A percentile compares a stretch with the other conserved stretches of the same genome.
These are phyloP conservation scores for Diaperis boleti DNA, from an alignment of 2,888 invertebrate genomes.

Conservation along the genomic window DNA sequence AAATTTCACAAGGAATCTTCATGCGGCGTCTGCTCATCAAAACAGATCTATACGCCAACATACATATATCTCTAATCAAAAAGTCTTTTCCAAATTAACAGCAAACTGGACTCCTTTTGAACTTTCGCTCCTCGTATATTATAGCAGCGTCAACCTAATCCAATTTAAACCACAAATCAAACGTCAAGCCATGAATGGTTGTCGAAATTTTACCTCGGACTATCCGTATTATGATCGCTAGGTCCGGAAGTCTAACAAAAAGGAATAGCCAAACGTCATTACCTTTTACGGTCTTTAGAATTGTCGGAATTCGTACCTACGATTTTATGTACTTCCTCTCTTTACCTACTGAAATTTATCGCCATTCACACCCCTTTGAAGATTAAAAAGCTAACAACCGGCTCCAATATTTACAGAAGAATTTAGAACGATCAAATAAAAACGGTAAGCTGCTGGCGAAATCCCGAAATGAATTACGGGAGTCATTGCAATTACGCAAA, in stretches of 20 bases:
- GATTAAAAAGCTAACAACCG: conserved; percentile 43
- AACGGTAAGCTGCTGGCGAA: conserved; percentile 37
- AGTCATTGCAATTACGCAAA: conserved; percentile 23
- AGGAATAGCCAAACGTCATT: conserved; percentile 42
- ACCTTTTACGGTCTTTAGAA: conserved; percentile 39
- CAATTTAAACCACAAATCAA: conserved; percentile 40
- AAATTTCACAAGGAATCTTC: no score
- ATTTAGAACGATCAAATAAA: conserved; percentile 42
- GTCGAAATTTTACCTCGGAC: conserved; percentile 28
- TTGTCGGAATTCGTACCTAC: conserved; percentile 40
- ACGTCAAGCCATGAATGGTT: conserved; percentile 38
- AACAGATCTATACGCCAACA: no score
- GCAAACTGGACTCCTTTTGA: no score
- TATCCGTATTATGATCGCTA: conserved; percentile 16
- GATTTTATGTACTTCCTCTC: conserved; percentile 45
- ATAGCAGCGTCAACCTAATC: conserved; percentile 4
- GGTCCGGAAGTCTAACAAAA: conserved; percentile 42
- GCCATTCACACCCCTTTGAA: conserved; percentile 38
- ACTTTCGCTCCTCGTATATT: no score
- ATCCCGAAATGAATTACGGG: conserved; percentile 38
- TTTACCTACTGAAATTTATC: conserved; percentile 33
- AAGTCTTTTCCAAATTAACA: no score
- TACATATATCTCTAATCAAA: no score
- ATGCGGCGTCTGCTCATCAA: no score
- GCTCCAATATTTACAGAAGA: conserved; percentile 36